These are phyloP conservation scores for Leistus spinibarbis DNA, from an alignment of 2,888 invertebrate genomes.

Conservation along the genomic window DNA sequence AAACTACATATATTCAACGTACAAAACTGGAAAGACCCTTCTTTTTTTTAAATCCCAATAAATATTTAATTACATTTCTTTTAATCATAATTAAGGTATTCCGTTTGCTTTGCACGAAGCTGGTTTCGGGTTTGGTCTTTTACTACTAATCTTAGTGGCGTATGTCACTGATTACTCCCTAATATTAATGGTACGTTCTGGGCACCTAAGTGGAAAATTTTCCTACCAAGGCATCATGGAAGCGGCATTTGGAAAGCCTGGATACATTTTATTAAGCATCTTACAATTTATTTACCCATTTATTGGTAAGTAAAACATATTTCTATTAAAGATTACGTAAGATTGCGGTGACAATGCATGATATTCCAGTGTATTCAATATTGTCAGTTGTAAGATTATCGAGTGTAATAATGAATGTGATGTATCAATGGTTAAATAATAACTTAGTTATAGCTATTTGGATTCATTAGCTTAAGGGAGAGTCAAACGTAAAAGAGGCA, in stretches of 20 bases:
- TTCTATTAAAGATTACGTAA: not conserved
- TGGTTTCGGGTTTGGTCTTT: constrained; percentile 77
- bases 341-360: too few relatives aligned
- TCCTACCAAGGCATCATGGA: constrained; percentile 81
- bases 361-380: too few relatives aligned
- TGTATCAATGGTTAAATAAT: not conserved
- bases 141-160: constrained; percentile 73
- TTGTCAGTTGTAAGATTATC: too few relatives aligned
- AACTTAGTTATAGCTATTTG: too few relatives aligned
- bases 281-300: constrained; percentile 85
- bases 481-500: too few relatives aligned
- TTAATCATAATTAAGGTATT: constrained; percentile 60
- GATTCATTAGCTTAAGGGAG: too few relatives aligned
- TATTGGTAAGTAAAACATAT: constrained; percentile 64
- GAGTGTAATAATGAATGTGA: too few relatives aligned
- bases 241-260: constrained; percentile 78
- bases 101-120: constrained; percentile 82
- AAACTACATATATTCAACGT: too few relatives aligned
- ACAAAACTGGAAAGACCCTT: too few relatives aligned
- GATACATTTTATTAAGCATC: constrained; percentile 75
- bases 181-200: constrained; percentile 76
- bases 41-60: too few relatives aligned
- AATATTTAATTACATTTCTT: not conserved
- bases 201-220: constrained; percentile 76
- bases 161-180: constrained; percentile 82